Evolutionary conservation across 2,797 vertebrate genomes (phyloP).

Genomic region (Enteromius afrohamiltoni): DNA sequence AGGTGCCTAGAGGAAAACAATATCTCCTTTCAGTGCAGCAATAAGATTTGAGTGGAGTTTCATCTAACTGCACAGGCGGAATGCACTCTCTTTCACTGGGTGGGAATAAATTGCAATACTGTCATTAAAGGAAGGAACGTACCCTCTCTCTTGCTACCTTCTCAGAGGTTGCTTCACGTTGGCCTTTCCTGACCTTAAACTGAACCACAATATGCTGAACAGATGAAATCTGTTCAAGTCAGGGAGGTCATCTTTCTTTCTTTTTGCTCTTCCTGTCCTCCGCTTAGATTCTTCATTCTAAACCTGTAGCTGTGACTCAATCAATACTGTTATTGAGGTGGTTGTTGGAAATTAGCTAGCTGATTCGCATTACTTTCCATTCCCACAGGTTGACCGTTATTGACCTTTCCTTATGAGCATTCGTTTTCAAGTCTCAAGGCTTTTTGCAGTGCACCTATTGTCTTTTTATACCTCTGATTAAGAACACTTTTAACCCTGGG

Average conservation of each 20-base stretch:
- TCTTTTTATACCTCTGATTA: background rate
- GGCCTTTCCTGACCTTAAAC: constrained; percentile 33
- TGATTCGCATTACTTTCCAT: constrained; percentile 6
- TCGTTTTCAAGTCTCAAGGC: background rate
- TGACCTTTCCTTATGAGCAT: constrained; percentile 22
- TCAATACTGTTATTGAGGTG: constrained; percentile 43
- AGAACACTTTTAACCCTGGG: constrained; percentile 21
- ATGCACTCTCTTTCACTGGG: constrained; percentile 52
- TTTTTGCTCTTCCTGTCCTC: constrained; percentile 15
- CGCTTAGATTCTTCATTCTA: constrained; percentile 28
- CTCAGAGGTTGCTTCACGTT: constrained; percentile 26
- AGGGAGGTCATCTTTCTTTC: constrained; percentile 28
- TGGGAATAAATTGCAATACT: constrained; percentile 53
- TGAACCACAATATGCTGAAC: constrained; percentile 31
- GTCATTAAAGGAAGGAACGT: constrained; percentile 51
- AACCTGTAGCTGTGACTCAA: constrained; percentile 29
- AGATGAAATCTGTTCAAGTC: constrained; percentile 33
- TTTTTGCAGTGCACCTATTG: background rate
- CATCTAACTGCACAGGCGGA: constrained; percentile 58
- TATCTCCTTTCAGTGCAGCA: constrained; percentile 62
- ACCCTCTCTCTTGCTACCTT: constrained; percentile 25
- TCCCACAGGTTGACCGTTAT: constrained; percentile 1
- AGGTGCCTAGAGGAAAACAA: constrained; percentile 62
- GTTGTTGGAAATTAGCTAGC: constrained; percentile 32
- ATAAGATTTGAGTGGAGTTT: constrained; percentile 62